phyloP scores from a whole-genome alignment of 2,113 vertebrate genomes.

The Chlorodrepanis virens region DNA sequence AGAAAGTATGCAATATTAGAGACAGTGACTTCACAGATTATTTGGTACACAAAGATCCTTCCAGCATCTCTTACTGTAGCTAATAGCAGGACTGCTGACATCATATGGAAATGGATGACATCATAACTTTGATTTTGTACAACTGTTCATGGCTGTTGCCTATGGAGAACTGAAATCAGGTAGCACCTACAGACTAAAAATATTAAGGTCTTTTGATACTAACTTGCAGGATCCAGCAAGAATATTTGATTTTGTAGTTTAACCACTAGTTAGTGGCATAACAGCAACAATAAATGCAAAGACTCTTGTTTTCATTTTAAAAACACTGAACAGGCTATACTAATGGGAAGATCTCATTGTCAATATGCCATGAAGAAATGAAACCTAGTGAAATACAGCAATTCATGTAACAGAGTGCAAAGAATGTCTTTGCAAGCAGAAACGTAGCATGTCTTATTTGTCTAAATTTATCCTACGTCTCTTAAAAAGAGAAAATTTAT shows the following conservation, averaged over 20 bases:
- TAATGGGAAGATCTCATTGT: not conserved
- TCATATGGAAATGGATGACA: not conserved
- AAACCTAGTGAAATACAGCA: not conserved
- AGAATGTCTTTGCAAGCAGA: not conserved
- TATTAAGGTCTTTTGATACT: not conserved
- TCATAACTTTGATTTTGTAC: not conserved
- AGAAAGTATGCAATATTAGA: not conserved
- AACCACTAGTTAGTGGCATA: not conserved
- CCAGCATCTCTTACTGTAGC: not conserved
- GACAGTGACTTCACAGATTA: not conserved
- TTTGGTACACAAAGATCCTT: not conserved
- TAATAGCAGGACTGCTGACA: not conserved
- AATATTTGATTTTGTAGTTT: not conserved
- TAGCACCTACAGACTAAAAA: not conserved
- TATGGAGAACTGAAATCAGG: not conserved
- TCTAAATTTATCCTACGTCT: not conserved
- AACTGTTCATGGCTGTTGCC: not conserved
- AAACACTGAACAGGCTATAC: not conserved
- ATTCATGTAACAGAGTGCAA: not conserved
- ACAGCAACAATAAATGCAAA: not conserved
- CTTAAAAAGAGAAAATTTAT: not conserved
- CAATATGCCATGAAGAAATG: not conserved
- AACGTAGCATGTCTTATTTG: not conserved
- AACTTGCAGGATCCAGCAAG: not conserved
- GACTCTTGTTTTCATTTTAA: not conserved